A percentile compares a stretch with the other conserved stretches of the same genome.
phyloP scores from a whole-genome alignment of 2,113 vertebrate genomes.

The Hassar affinis region DNA sequence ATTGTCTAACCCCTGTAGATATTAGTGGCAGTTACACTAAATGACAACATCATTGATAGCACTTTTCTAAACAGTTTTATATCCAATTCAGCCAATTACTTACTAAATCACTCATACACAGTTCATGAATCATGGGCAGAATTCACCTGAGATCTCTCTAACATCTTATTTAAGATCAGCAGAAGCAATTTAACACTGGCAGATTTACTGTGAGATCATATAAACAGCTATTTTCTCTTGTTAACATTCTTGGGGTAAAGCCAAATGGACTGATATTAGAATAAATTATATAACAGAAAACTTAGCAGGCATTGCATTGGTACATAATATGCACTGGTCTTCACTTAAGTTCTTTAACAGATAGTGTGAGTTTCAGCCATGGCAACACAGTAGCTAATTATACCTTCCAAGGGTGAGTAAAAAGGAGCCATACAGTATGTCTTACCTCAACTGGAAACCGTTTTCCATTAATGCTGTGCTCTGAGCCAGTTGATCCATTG shows the following conservation, averaged over 20 bases:
- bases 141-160: neutral
- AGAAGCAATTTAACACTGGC: slow-evolving; percentile 32
- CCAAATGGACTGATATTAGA: slow-evolving; percentile 6
- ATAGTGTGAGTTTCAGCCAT: slow-evolving; percentile 9
- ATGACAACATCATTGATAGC: neutral
- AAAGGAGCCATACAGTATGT: slow-evolving; percentile 16
- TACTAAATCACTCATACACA: slow-evolving; percentile 18
- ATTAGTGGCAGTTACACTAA: neutral
- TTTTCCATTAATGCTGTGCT: slow-evolving; percentile 92
- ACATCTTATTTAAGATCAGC: slow-evolving; percentile 24
- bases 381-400: slow-evolving; percentile 1
- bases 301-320: neutral
- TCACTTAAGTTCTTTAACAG: neutral
- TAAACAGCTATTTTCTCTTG: slow-evolving; percentile 27
- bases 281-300: slow-evolving; percentile 27
- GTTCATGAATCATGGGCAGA: neutral
- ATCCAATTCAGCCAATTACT: slow-evolving; percentile 14
- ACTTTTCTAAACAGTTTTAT: neutral
- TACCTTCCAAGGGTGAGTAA: neutral
- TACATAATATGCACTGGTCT: slow-evolving; percentile 26
- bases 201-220: slow-evolving; percentile 12
- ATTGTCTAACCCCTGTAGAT: too few relatives aligned
- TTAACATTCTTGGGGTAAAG: slow-evolving; percentile 10
- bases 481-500: slow-evolving; percentile 91
- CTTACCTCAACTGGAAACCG: slow-evolving; percentile 94